Evolutionary conservation across 2,888 invertebrate species (phyloP), one percentile per base, ranked within the genome.

Genomic region (Gonocerus acuteangulatus): DNA sequence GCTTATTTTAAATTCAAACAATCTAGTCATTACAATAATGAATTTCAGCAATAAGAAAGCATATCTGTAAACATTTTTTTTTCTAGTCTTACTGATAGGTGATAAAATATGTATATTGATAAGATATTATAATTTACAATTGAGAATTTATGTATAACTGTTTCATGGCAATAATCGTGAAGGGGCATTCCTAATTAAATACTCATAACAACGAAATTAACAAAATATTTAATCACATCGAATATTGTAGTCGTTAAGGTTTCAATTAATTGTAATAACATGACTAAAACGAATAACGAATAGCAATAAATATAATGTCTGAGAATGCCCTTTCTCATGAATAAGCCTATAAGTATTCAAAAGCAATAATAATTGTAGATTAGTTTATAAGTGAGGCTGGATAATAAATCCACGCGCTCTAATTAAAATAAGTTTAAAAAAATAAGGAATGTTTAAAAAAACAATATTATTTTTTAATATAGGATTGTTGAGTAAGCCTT

Each of bases 281-380:
- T 49, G 23, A 49, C 49, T 21, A 27, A n/a, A n/a, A n/a, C n/a
- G n/a, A 4, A 16, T 4, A 42, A 42, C 44, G 44, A 7, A 42
- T 7, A 42, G 18, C n/a, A 42, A 15, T 42, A 15, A 42, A 42
- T 15, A 42, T 15, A 11, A 4, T 21, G 22, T 15, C 19, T 13
- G 19, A 16, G 57, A 32, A 47, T 57, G 57, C 47, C 57, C 57
- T 57, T 57, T 57, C 45, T 18, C 21, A 23, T 6, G 32, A 23
- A 49, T 49, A 62, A 61, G 65, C 65, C 65, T 65, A 64, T 61
- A n/a, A 62, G 65, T 65, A 65, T 65, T 60, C 60, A 27, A 48
- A 65, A 65, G 65, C 65, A 65, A 65, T 65, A 65, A 65, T 65
- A 65, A 63, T 16, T 56, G 44, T 65, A 65, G 64, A 11, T 16